phyloP scores from a whole-genome alignment of 2,113 vertebrate genomes.

The Hypomesus transpacificus region DNA sequence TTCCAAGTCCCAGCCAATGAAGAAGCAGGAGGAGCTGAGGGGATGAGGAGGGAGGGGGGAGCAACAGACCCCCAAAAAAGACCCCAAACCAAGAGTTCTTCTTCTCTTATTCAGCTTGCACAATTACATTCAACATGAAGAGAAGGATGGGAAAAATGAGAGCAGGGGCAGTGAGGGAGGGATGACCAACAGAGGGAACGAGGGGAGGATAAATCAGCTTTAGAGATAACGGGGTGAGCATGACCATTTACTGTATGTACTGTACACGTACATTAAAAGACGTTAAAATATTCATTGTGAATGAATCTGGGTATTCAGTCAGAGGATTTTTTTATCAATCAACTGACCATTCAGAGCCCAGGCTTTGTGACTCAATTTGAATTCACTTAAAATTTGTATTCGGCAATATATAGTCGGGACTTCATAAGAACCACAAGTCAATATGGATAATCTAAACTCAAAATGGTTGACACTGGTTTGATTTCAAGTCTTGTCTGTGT shows the following conservation, averaged over 20 bases:
- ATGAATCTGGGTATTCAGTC: conserved; percentile 31
- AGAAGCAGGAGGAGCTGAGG: conserved; percentile 56
- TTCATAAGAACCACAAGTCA: not conserved
- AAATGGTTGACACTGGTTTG: not conserved
- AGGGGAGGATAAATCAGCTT: conserved; percentile 48
- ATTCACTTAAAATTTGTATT: conserved; percentile 20
- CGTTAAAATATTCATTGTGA: conserved; percentile 42
- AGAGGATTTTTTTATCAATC: conserved; percentile 24
- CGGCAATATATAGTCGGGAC: conserved; percentile 17
- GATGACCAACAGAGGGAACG: conserved; percentile 64
- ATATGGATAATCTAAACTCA: conserved; percentile 1
- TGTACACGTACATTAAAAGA: not conserved
- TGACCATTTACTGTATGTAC: conserved; percentile 30
- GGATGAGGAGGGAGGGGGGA: conserved; percentile 59
- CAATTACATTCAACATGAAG: conserved; percentile 68
- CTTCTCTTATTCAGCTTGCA: conserved; percentile 55
- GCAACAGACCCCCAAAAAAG: conserved; percentile 44
- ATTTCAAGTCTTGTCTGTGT: conserved; percentile 17
- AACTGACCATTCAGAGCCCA: conserved; percentile 21
- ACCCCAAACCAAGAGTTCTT: conserved; percentile 51
- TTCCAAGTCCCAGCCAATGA: conserved; percentile 65
- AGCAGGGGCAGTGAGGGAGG: conserved; percentile 57
- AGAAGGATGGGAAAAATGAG: conserved; percentile 61
- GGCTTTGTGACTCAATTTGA: conserved; percentile 21
- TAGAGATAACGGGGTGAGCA: conserved; percentile 35